A percentile compares a stretch with the other conserved stretches of the same genome.
These are phyloP conservation scores for Corythaixoides concolor DNA, from an alignment of 2,113 vertebrate species.

Conservation along the genomic window DNA sequence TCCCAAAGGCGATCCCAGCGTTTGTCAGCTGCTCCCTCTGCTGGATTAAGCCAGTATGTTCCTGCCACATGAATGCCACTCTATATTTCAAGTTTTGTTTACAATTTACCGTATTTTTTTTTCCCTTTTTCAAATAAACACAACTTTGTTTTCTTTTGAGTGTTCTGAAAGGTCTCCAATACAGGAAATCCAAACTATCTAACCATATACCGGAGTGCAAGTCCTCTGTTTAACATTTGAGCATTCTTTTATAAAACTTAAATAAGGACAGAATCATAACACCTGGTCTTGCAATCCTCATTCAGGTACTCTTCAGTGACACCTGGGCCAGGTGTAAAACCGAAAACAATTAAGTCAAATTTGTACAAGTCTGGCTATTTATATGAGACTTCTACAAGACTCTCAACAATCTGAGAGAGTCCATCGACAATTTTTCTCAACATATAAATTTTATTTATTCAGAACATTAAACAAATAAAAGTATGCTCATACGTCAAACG, in stretches of 20 bases:
- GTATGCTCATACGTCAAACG: neutral
- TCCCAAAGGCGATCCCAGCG: neutral
- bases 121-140: neutral
- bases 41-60: neutral
- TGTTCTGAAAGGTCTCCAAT: neutral
- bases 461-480: neutral
- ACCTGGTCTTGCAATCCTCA: neutral
- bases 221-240: neutral
- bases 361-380: neutral
- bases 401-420: neutral
- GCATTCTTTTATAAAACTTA: neutral
- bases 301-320: neutral
- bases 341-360: neutral
- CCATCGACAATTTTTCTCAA: neutral
- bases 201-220: neutral
- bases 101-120: neutral
- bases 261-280: neutral
- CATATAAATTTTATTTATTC: neutral
- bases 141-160: neutral
- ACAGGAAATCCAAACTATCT: neutral
- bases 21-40: slow-evolving; percentile 55
- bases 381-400: neutral
- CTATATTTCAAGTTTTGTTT: neutral
- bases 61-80: neutral
- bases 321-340: neutral